Percentiles rank a stretch among this genome's conserved stretches.
phyloP scores from a whole-genome alignment of 2,113 vertebrate species.

The Panurus biarmicus region DNA sequence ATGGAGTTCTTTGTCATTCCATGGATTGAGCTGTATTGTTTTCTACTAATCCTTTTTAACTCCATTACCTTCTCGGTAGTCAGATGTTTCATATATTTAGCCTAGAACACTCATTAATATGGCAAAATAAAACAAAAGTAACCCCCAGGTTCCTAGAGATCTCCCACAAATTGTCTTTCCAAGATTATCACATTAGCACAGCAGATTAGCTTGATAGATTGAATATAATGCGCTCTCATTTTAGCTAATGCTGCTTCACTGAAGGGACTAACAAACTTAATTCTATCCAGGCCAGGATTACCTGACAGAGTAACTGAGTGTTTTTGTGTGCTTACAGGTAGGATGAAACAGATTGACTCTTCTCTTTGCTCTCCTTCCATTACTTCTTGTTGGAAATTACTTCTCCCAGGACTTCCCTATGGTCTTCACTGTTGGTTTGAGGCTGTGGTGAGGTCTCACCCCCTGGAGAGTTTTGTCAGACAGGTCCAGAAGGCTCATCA shows the following conservation, averaged over 20 bases:
- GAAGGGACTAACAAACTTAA: conserved; percentile 24
- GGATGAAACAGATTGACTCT: background rate
- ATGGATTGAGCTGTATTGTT: background rate
- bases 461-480: background rate
- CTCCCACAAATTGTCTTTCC: background rate
- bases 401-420: background rate
- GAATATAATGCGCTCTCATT: background rate
- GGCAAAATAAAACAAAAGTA: background rate
- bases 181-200: background rate
- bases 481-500: background rate
- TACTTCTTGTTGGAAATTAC: background rate
- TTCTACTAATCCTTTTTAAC: background rate
- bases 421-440: background rate
- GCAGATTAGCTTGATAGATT: conserved; percentile 10
- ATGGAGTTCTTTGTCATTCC: background rate
- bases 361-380: background rate
- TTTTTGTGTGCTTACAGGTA: background rate
- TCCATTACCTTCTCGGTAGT: background rate
- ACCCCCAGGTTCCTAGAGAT: background rate
- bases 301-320: background rate
- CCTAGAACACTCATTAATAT: background rate
- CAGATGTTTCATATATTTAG: background rate
- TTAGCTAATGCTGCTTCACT: conserved; percentile 19
- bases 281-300: conserved; percentile 23
- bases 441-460: background rate